Evolutionary conservation across 2,113 vertebrate genomes (phyloP), one percentile per base, ranked within the genome.

Genomic region (Tragelaphus buxtoni): DNA sequence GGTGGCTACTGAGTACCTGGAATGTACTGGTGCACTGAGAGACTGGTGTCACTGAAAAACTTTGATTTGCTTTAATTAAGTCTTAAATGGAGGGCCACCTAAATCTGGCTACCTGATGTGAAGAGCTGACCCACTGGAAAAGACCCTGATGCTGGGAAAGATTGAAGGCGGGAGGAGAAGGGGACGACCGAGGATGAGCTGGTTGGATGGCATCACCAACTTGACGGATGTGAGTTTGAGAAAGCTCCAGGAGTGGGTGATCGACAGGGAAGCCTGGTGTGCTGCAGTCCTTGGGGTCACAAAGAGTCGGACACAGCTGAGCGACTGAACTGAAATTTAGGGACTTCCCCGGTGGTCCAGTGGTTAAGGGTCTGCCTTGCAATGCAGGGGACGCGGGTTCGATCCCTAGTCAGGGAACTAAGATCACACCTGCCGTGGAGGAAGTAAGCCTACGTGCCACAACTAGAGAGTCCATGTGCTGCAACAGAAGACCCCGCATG

Each of bases 401-500:
- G 6, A 26, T 42, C 39, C 39, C 22, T 74, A 13, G 5, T 74
- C 35, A 7, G 69, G 39, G 39, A 74, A 42, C 35, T 74, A 74
- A 74, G 69, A 24, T 74, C 69, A 24, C 22, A 26, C 22, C 10
- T 24, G 39, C 39, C 3, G 3, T 3, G 3, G 6, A 42, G 69
- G 35, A 42, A 8, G 39, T 26, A 42, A 26, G 69, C 22, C 5
- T 35, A 42, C 35, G 2, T 0, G 22, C 39, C 39, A 42, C 69
- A 74, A 4, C 39, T 42, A 74, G 69, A 42, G 22, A 26, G 39
- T 4, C 35, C 5, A 7, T 1, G 69, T 42, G 39, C 69, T 13
- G 35, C 39, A 13, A 12, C 1, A 2, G 1, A 6, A 72, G 65
- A 39, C 12, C 65, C n/a, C 2, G 2, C 35, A 1, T 0, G 65